phyloP scores from a whole-genome alignment of 2,797 vertebrate genomes.

The Fratercula arctica region DNA sequence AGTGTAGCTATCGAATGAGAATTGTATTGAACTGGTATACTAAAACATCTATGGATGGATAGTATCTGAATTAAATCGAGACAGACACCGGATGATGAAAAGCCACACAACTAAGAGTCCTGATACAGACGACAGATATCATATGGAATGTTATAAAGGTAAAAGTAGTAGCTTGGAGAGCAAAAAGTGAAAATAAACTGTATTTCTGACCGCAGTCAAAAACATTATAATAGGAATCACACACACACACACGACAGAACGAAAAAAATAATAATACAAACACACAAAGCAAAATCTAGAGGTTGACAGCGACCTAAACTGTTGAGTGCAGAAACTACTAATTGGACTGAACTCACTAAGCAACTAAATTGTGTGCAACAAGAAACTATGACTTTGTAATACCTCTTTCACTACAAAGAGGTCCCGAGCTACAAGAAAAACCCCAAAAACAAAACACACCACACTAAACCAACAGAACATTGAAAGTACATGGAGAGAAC shows the following conservation, averaged over 20 bases:
- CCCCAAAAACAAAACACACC: not conserved
- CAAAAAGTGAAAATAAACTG: not conserved
- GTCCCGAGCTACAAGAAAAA: accelerated
- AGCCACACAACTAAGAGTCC: not conserved
- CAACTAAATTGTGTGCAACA: not conserved
- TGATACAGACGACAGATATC: not conserved
- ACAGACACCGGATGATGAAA: not conserved
- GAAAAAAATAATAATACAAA: not conserved
- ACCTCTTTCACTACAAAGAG: not conserved
- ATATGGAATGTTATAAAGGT: not conserved
- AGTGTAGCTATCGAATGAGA: not conserved
- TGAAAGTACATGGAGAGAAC: not conserved
- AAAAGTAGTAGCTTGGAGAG: not conserved
- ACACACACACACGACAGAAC: not conserved
- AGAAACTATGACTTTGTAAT: not conserved
- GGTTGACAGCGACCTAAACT: not conserved
- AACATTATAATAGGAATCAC: not conserved
- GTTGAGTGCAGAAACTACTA: not conserved
- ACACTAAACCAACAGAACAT: not conserved
- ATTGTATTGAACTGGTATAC: not conserved
- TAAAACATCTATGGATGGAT: not conserved
- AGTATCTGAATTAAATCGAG: not conserved
- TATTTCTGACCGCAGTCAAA: not conserved
- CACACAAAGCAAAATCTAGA: not conserved
- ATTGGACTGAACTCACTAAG: not conserved